These are phyloP conservation scores for Brachystomella parvula DNA, from an alignment of 1,140 invertebrate species.

Conservation along the genomic window DNA sequence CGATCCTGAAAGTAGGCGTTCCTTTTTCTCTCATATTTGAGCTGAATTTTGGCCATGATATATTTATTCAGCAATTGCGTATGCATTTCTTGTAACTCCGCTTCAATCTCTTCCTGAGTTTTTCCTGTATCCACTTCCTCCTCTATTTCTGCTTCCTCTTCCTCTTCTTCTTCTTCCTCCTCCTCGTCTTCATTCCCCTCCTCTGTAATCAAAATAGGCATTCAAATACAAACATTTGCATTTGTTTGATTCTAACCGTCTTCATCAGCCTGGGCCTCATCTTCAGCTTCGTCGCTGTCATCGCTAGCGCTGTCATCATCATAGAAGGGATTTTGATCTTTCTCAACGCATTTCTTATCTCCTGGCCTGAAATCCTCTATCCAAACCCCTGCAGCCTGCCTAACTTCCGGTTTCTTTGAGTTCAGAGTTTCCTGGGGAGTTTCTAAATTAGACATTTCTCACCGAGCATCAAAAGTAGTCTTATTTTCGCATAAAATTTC, in stretches of 20 bases:
- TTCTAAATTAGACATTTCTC: no score
- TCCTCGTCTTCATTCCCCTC: not conserved
- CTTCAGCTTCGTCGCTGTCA: conserved; percentile 21
- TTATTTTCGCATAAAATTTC: no score
- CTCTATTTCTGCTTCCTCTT: conserved; percentile 8
- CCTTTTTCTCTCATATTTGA: conserved; percentile 28
- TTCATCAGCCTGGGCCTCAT: conserved; percentile 7
- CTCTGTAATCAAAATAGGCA: not conserved
- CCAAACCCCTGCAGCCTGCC: no score
- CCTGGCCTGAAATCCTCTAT: no score
- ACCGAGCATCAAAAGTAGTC: no score
- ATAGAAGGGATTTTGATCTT: not conserved
- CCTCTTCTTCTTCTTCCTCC: conserved; percentile 13
- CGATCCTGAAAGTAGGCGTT: conserved; percentile 28
- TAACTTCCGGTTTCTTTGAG: no score
- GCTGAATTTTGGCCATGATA: conserved; percentile 1
- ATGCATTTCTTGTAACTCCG: not conserved
- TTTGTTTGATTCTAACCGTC: not conserved
- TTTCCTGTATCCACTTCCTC: conserved; percentile 3
- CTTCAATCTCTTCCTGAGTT: not conserved
- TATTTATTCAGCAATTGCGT: conserved; percentile 13
- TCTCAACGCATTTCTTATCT: not conserved
- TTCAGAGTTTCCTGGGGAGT: no score
- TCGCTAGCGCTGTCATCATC: conserved; percentile 18
- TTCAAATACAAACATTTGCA: not conserved